These are phyloP conservation scores for Drosophila histrio DNA, from an alignment of 2,888 invertebrate genomes.

Conservation along the genomic window DNA sequence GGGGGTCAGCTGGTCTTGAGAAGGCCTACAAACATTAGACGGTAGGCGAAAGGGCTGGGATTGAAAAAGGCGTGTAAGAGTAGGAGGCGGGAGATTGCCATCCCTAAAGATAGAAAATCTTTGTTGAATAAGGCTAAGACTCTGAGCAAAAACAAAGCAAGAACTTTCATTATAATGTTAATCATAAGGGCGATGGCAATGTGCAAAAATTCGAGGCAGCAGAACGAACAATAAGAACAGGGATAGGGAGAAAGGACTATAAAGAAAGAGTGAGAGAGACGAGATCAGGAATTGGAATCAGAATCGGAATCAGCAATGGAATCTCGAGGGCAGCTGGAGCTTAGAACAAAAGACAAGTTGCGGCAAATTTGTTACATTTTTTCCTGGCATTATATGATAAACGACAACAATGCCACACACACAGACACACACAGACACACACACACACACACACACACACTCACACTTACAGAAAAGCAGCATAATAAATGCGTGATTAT, in stretches of 20 bases:
- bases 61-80: too few relatives aligned
- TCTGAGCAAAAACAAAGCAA: conserved; percentile 14
- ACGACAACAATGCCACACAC: conserved; percentile 40
- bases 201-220: conserved; percentile 11
- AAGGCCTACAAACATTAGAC: neutral
- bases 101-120: conserved; percentile 23
- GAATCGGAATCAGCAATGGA: conserved; percentile 24
- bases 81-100: conserved; percentile 10
- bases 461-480: conserved; percentile 28
- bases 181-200: conserved; percentile 10
- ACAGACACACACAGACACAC: neutral
- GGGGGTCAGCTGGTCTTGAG: neutral
- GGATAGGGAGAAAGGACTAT: neutral
- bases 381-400: conserved; percentile 40
- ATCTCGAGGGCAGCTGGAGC: conserved; percentile 40
- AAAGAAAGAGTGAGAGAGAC: neutral
- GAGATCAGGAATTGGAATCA: conserved; percentile 17
- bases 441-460: neutral
- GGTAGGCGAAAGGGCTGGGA: neutral
- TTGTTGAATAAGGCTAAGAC: conserved; percentile 26
- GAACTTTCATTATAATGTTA: conserved; percentile 20
- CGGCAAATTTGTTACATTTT: conserved; percentile 42
- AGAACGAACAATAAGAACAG: neutral
- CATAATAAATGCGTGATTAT: conserved; percentile 79
- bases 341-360: conserved; percentile 57